A percentile compares a stretch with the other conserved stretches of the same genome.
Conservation (phyloP, 2,797 vertebrate species). For the Typhlichthys eigenmanni region DNA sequence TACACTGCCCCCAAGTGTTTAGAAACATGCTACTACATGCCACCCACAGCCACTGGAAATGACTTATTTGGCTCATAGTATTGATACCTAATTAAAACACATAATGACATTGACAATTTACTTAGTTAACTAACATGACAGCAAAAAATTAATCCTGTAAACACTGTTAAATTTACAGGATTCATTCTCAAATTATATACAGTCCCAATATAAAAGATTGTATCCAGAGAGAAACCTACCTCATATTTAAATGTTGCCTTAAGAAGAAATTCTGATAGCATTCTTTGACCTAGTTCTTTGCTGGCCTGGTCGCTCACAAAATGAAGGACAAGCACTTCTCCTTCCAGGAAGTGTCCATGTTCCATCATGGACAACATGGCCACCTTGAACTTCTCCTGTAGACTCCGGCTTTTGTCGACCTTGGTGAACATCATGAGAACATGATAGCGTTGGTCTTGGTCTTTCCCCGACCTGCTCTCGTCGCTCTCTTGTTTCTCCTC, state of each 20-base stretch:
- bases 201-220: neutral
- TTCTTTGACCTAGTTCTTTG: slow-evolving; percentile 74
- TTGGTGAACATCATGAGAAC: slow-evolving; percentile 94
- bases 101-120: no score
- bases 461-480: slow-evolving; percentile 3
- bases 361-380: slow-evolving; percentile 87
- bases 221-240: slow-evolving; percentile 70
- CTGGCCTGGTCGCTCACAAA: slow-evolving; percentile 89
- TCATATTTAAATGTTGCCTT: slow-evolving; percentile 84
- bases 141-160: no score
- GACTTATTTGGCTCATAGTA: no score
- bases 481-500: slow-evolving; percentile 29
- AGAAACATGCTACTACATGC: neutral
- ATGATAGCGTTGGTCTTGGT: slow-evolving; percentile 71
- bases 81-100: no score
- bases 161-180: no score
- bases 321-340: slow-evolving; percentile 86
- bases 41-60: neutral
- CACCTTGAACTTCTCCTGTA: slow-evolving; percentile 86
- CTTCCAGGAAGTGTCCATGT: slow-evolving; percentile 79
- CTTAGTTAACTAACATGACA: no score
- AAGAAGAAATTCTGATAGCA: slow-evolving; percentile 82
- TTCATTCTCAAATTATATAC: neutral
- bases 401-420: slow-evolving; percentile 82
- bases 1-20: slow-evolving; percentile 73